Conservation (phyloP, 2,797 vertebrate species). For the Schizothorax lantsangensis region DNA sequence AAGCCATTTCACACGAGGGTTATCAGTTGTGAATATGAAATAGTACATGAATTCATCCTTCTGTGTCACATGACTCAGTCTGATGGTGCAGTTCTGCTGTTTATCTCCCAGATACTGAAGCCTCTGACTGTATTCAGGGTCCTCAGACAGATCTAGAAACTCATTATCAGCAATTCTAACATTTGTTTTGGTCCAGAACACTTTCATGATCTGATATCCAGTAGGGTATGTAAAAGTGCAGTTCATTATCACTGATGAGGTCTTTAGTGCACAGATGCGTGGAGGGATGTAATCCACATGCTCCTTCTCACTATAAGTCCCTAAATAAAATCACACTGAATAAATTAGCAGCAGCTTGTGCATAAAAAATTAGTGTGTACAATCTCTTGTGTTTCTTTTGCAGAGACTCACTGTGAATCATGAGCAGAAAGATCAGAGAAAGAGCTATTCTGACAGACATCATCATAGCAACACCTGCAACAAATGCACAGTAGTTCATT, state of each 20-base stretch:
- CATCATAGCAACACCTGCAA: neutral
- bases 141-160: constrained; percentile 1
- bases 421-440: constrained; percentile 2
- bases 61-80: constrained; percentile 36
- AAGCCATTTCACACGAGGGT: accelerated
- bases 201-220: neutral
- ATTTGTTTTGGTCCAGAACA: constrained; percentile 12
- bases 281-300: neutral
- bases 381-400: too few species aligned
- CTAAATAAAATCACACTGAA: neutral
- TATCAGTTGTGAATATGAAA: neutral
- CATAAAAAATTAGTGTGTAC: too few species aligned
- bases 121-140: too few species aligned
- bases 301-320: too few species aligned
- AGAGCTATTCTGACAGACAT: neutral
- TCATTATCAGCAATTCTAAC: accelerated
- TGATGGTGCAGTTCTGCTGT: neutral
- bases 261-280: constrained; percentile 12
- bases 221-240: constrained; percentile 2
- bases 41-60: constrained; percentile 9
- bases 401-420: neutral
- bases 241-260: constrained; percentile 43
- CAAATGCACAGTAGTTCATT: neutral
- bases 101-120: neutral
- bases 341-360: neutral